phyloP scores from a whole-genome alignment of 2,888 invertebrate species.

The Tetrapedia diversipes region DNA sequence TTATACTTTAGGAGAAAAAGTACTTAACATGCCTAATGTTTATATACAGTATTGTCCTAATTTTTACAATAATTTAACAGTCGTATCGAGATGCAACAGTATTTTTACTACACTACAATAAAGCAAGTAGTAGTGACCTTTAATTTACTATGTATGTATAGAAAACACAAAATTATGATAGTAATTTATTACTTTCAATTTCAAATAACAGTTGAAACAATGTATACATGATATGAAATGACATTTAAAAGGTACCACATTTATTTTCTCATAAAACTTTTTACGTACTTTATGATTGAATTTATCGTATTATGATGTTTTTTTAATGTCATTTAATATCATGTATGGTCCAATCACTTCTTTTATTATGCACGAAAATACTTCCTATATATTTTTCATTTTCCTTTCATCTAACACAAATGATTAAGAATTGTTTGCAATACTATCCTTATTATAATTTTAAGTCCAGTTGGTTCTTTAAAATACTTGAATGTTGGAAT shows the following conservation, averaged over 20 bases:
- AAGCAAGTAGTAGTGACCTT: constrained; percentile 5
- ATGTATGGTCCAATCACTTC: constrained; percentile 1
- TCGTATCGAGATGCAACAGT: not conserved
- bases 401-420: too few relatives aligned
- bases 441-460: constrained; percentile 1
- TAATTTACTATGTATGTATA: constrained; percentile 8
- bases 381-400: not conserved
- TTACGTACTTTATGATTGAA: not conserved
- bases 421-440: constrained; percentile 1
- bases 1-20: not conserved
- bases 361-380: not conserved
- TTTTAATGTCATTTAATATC: constrained; percentile 7
- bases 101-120: constrained; percentile 11
- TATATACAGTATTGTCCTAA: constrained; percentile 34
- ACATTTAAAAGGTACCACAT: constrained; percentile 1
- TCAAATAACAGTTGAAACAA: not conserved
- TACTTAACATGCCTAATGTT: constrained; percentile 7
- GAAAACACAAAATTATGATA: not conserved
- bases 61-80: constrained; percentile 24
- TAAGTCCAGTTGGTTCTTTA: constrained; percentile 1
- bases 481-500: constrained; percentile 28
- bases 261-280: not conserved
- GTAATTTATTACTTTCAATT: constrained; percentile 11
- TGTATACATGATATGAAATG: constrained; percentile 16
- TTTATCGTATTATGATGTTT: not conserved